Percentiles rank a stretch among this genome's conserved stretches.
Evolutionary conservation across 1,140 invertebrate species (phyloP).

Genomic region (Pinna nobilis): DNA sequence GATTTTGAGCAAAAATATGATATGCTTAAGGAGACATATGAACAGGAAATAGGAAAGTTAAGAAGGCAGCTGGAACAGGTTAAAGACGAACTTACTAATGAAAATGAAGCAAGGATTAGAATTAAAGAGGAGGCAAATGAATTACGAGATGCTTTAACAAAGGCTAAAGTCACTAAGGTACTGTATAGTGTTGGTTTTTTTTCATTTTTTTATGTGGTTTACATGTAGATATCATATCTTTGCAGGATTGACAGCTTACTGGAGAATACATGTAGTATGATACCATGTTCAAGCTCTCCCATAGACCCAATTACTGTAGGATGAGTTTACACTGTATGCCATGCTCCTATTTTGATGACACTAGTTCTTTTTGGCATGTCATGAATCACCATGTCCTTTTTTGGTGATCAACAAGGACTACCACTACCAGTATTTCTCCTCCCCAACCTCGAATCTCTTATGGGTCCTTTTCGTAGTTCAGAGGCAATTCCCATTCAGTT

Average conservation of each 20-base stretch:
- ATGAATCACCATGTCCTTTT: too few species aligned
- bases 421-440: too few species aligned
- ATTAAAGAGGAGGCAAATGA: conserved; percentile 49
- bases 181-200: not conserved
- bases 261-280: too few species aligned
- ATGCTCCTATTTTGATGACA: too few species aligned
- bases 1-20: conserved; percentile 47
- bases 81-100: conserved; percentile 46
- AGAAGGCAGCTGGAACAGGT: conserved; percentile 43
- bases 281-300: too few species aligned
- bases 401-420: too few species aligned
- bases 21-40: conserved; percentile 46
- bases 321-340: too few species aligned
- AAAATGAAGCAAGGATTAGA: conserved; percentile 39
- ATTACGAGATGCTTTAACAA: conserved; percentile 48
- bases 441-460: too few species aligned
- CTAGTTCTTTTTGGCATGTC: too few species aligned
- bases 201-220: not conserved
- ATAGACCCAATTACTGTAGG: too few species aligned
- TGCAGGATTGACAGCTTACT: not conserved
- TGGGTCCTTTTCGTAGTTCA: too few species aligned
- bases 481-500: too few species aligned
- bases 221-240: not conserved
- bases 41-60: conserved; percentile 44
- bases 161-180: conserved; percentile 47